Evolutionary conservation across 2,113 vertebrate genomes (phyloP).

Genomic region (Trogon melanurus): DNA sequence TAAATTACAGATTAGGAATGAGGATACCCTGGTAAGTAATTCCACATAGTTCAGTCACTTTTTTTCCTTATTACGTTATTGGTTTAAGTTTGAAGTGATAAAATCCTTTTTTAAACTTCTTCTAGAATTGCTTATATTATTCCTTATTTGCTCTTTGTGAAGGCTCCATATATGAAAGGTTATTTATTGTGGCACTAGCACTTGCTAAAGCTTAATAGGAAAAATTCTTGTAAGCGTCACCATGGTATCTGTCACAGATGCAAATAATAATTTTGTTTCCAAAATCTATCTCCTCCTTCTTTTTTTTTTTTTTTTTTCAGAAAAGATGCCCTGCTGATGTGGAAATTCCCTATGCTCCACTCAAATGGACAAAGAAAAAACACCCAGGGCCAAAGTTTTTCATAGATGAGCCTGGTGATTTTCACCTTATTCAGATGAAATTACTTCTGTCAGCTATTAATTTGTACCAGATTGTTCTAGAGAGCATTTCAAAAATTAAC

Average conservation of each 20-base stretch:
- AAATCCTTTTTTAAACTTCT: constrained; percentile 68
- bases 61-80: constrained; percentile 24
- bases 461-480: background rate
- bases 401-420: background rate
- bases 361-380: constrained; percentile 35
- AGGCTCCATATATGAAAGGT: constrained; percentile 68
- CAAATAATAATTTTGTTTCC: constrained; percentile 78
- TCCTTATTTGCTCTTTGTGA: constrained; percentile 73
- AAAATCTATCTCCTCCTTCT: constrained; percentile 43
- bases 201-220: constrained; percentile 74
- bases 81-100: constrained; percentile 65
- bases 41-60: background rate
- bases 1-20: constrained; percentile 53
- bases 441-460: background rate
- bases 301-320: constrained; percentile 6
- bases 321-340: constrained; percentile 54
- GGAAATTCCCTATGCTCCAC: constrained; percentile 59
- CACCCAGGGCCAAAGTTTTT: background rate
- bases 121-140: constrained; percentile 60
- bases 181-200: constrained; percentile 73
- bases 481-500: constrained; percentile 4
- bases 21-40: constrained; percentile 34
- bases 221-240: constrained; percentile 73
- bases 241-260: constrained; percentile 71
- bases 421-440: background rate